These are phyloP conservation scores for Gastrophryne carolinensis DNA, from an alignment of 2,797 vertebrate species.

Conservation along the genomic window DNA sequence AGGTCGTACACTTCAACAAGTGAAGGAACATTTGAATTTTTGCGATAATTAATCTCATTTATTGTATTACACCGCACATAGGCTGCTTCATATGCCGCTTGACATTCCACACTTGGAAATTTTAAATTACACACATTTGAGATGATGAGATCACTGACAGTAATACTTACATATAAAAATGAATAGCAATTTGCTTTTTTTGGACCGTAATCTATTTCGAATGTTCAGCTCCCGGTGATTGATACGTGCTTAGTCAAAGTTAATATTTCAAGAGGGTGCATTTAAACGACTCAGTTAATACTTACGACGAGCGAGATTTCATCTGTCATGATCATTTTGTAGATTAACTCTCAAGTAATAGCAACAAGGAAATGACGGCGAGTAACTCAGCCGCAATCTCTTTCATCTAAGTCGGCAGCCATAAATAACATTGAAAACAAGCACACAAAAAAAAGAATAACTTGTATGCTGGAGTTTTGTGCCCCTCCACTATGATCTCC, in stretches of 20 bases:
- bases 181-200: constrained; percentile 43
- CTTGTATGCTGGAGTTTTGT: background rate
- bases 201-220: constrained; percentile 44
- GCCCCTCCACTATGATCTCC: background rate
- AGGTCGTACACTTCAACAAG: constrained; percentile 10
- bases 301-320: constrained; percentile 12
- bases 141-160: constrained; percentile 47
- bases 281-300: constrained; percentile 36
- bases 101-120: constrained; percentile 31
- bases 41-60: constrained; percentile 20
- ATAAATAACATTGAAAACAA: background rate
- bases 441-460: background rate
- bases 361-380: background rate
- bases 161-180: constrained; percentile 46
- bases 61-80: constrained; percentile 13
- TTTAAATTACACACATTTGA: constrained; percentile 44
- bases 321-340: constrained; percentile 14
- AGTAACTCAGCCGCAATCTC: background rate
- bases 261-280: constrained; percentile 48
- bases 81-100: constrained; percentile 29
- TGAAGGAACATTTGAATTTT: background rate
- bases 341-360: background rate
- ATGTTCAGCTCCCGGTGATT: constrained; percentile 30
- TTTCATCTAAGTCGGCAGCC: background rate
- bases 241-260: constrained; percentile 48